phyloP scores from a whole-genome alignment of 2,797 vertebrate species.

The Rhincodon typus region DNA sequence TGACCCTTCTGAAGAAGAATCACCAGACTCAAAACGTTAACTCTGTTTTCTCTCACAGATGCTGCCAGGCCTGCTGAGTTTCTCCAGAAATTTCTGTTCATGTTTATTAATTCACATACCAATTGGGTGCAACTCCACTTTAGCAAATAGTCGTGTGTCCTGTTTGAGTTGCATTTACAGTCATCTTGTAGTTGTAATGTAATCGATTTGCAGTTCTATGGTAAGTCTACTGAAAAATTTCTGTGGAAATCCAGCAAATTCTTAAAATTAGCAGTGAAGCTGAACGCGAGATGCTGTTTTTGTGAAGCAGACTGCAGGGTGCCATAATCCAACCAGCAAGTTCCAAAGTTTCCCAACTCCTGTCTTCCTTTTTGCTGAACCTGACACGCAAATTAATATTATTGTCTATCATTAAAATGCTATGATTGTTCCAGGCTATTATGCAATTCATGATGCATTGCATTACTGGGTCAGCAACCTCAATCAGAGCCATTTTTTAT shows the following conservation, averaged over 20 bases:
- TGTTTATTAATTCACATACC: neutral
- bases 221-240: neutral
- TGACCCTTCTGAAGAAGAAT: too few relatives aligned
- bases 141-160: neutral
- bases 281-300: neutral
- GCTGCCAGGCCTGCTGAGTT: too few relatives aligned
- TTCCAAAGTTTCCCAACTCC: neutral
- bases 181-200: neutral
- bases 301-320: neutral
- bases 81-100: too few relatives aligned
- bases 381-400: neutral
- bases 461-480: neutral
- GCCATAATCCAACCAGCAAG: neutral
- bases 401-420: neutral
- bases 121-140: neutral
- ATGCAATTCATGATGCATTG: neutral
- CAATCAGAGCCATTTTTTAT: neutral
- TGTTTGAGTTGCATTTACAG: neutral
- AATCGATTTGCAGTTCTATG: neutral
- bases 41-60: too few relatives aligned
- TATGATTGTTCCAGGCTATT: neutral
- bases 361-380: neutral
- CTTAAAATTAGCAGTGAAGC: neutral
- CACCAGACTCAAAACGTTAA: too few relatives aligned
- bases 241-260: neutral